A percentile compares a stretch with the other conserved stretches of the same genome.
Evolutionary conservation across 2,113 vertebrate genomes (phyloP).

Genomic region (Bujurquina vittata): DNA sequence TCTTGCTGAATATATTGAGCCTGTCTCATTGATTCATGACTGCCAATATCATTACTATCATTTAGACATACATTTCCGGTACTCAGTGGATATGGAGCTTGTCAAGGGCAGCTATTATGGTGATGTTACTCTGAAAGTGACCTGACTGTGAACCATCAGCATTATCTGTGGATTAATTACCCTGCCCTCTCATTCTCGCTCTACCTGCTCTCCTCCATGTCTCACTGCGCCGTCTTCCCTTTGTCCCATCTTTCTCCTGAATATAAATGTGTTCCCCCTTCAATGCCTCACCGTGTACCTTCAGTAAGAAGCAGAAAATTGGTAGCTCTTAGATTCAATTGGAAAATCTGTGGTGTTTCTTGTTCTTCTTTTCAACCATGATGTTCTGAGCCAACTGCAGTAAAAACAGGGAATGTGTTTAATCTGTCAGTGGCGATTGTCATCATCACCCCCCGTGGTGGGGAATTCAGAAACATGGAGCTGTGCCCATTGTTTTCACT

Average conservation of each 20-base stretch:
- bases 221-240: not conserved
- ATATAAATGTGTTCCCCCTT: constrained; percentile 33
- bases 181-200: constrained; percentile 21
- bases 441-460: constrained; percentile 28
- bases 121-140: constrained; percentile 48
- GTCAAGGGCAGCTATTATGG: constrained; percentile 61
- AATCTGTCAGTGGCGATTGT: constrained; percentile 54
- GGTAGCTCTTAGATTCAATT: not conserved
- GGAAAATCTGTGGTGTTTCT: not conserved
- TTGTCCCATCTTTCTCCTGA: constrained; percentile 21
- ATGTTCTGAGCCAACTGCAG: constrained; percentile 6
- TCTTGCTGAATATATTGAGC: constrained; percentile 44
- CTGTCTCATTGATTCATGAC: constrained; percentile 63
- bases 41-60: constrained; percentile 50
- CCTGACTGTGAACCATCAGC: constrained; percentile 58
- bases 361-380: not conserved
- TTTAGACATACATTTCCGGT: constrained; percentile 43
- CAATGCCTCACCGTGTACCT: not conserved
- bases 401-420: constrained; percentile 37
- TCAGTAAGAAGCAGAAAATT: not conserved
- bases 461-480: constrained; percentile 37
- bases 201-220: constrained; percentile 10
- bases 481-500: constrained; percentile 56
- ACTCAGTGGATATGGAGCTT: constrained; percentile 40
- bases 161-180: constrained; percentile 65